Percentiles rank a stretch among this genome's conserved stretches.
These are phyloP conservation scores for Pegoplata infirma DNA, from an alignment of 2,888 invertebrate genomes.

Conservation along the genomic window DNA sequence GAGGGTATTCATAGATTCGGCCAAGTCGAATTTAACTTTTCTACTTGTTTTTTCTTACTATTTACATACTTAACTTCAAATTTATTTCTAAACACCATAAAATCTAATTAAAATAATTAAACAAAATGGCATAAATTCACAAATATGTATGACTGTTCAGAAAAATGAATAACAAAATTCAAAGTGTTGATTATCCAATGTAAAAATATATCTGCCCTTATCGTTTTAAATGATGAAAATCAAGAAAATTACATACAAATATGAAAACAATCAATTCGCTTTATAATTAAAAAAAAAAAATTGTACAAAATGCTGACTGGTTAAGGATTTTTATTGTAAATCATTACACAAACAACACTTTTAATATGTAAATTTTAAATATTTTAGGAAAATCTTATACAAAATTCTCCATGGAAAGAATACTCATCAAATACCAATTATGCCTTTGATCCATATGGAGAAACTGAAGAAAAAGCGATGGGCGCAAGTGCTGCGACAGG, in stretches of 20 bases:
- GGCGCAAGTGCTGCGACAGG: constrained; percentile 66
- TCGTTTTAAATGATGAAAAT: constrained; percentile 29
- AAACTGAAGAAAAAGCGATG: constrained; percentile 85
- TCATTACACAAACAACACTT: not conserved
- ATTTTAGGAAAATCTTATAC: constrained; percentile 88
- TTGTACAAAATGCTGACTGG: constrained; percentile 75
- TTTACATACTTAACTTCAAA: not conserved
- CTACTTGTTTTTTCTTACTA: too few species aligned
- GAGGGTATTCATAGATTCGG: too few species aligned
- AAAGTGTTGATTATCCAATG: constrained; percentile 54
- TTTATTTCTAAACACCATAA: too few species aligned
- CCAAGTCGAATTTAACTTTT: too few species aligned
- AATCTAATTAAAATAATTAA: too few species aligned
- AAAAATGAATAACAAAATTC: constrained; percentile 16
- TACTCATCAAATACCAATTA: constrained; percentile 90
- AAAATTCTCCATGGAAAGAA: constrained; percentile 93
- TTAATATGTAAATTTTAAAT: constrained; percentile 1
- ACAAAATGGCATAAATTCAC: constrained; percentile 51
- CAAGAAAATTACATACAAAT: constrained; percentile 1
- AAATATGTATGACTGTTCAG: constrained; percentile 15
- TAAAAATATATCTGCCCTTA: constrained; percentile 57
- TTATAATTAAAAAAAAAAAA: too few species aligned
- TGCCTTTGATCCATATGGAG: constrained; percentile 91
- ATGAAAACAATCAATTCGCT: not conserved
- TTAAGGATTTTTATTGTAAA: constrained; percentile 64